phyloP scores from a whole-genome alignment of 2,113 vertebrate species.

The Suricata suricatta region DNA sequence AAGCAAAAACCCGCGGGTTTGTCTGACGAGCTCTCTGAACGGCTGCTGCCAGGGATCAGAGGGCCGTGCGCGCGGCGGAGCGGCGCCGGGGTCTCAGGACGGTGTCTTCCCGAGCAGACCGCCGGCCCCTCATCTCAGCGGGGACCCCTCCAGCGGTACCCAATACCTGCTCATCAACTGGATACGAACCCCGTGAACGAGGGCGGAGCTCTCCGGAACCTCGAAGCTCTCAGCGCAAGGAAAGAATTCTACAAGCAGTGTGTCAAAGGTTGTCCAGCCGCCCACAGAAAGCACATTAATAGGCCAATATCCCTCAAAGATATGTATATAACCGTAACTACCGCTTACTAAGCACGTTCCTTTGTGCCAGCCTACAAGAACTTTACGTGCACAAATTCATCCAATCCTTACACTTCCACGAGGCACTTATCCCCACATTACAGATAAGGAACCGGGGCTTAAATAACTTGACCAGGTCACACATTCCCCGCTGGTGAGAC shows the following conservation, averaged over 20 bases:
- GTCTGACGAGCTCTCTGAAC: not conserved
- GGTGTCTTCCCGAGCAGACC: not conserved
- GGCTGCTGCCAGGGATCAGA: not conserved
- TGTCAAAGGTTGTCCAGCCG: not conserved
- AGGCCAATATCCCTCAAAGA: not conserved
- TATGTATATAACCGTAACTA: not conserved
- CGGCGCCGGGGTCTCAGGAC: not conserved
- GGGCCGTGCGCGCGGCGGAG: rapidly evolving
- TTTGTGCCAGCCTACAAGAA: not conserved
- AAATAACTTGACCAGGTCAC: not conserved
- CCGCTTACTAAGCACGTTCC: not conserved
- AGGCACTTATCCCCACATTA: not conserved
- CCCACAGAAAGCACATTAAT: not conserved
- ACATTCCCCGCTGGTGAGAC: not conserved
- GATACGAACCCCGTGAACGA: not conserved
- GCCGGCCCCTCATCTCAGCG: not conserved
- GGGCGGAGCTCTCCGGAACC: not conserved
- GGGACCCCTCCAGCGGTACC: not conserved
- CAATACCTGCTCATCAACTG: not conserved
- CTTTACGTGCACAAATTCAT: not conserved
- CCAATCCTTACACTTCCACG: not conserved
- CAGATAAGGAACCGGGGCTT: not conserved
- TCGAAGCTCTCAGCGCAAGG: not conserved
- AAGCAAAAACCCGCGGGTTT: not conserved
- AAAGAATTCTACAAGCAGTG: not conserved